Evolutionary conservation across 2,113 vertebrate species (phyloP).

Genomic region (Alces alces): DNA sequence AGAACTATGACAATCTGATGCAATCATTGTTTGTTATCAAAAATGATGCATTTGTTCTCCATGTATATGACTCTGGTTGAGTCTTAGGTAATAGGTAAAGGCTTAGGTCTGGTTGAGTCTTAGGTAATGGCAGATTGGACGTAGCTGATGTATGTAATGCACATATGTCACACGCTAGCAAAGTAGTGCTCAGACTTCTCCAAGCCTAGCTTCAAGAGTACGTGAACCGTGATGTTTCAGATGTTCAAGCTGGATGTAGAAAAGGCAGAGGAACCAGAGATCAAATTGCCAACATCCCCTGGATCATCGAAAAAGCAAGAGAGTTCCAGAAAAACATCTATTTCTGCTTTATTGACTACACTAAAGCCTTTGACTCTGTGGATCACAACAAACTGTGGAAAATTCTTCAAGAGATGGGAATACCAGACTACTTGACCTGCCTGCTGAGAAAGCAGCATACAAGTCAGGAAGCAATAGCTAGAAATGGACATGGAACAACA

Average conservation of each 20-base stretch:
- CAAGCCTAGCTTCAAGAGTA: background rate
- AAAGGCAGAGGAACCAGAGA: background rate
- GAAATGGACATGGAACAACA: background rate
- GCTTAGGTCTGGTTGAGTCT: no score
- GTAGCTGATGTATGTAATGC: accelerated
- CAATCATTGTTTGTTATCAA: background rate
- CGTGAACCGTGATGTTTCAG: accelerated
- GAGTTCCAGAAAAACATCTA: background rate
- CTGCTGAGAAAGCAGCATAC: background rate
- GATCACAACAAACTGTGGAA: background rate
- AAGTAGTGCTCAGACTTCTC: background rate
- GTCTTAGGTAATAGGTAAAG: background rate
- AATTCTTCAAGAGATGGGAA: background rate
- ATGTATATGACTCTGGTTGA: accelerated
- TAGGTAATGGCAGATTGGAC: no score
- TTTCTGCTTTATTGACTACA: background rate
- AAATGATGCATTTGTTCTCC: accelerated
- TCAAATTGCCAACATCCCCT: background rate
- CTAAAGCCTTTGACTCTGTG: background rate
- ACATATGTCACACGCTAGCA: background rate
- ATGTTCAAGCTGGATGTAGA: background rate
- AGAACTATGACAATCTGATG: background rate
- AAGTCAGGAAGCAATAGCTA: background rate
- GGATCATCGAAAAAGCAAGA: background rate
- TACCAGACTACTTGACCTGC: background rate